These are phyloP conservation scores for Drosophila bipectinata DNA, from an alignment of 1,140 invertebrate genomes.

Conservation along the genomic window DNA sequence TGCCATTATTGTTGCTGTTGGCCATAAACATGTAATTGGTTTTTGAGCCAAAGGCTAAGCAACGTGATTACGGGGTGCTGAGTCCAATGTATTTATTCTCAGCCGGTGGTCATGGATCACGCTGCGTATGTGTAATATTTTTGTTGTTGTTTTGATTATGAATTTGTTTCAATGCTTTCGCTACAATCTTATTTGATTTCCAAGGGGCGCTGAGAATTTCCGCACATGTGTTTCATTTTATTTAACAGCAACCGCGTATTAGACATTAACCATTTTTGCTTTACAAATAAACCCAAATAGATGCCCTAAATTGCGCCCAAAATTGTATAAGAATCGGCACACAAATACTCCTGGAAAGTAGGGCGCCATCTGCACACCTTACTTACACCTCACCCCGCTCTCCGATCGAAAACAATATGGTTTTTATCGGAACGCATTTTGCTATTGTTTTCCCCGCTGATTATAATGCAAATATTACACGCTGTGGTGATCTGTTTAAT, in stretches of 20 bases:
- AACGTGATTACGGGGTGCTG: conserved; percentile 12
- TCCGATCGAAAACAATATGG: conserved; percentile 68
- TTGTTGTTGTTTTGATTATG: conserved; percentile 26
- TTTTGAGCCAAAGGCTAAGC: conserved; percentile 51
- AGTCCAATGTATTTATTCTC: conserved; percentile 8
- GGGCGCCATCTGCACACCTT: conserved; percentile 76
- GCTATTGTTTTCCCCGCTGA: conserved; percentile 57
- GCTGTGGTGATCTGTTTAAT: conserved; percentile 48
- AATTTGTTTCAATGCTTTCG: conserved; percentile 20
- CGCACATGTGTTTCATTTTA: conserved; percentile 75
- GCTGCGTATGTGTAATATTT: conserved; percentile 63
- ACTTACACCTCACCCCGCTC: conserved; percentile 15
- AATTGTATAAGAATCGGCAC: conserved; percentile 48
- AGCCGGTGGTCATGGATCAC: conserved; percentile 36
- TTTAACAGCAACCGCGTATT: conserved; percentile 37
- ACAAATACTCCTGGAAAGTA: conserved; percentile 50
- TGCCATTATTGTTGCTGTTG: conserved; percentile 28
- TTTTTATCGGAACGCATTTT: conserved; percentile 58
- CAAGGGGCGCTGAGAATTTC: conserved; percentile 60
- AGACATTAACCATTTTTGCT: conserved; percentile 61
- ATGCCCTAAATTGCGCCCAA: conserved; percentile 68
- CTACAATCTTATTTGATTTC: conserved; percentile 20
- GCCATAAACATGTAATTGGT: conserved; percentile 61
- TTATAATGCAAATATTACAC: conserved; percentile 81
- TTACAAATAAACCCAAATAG: conserved; percentile 76